A percentile compares a stretch with the other conserved stretches of the same genome.
phyloP scores from a whole-genome alignment of 2,797 vertebrate species.

The Enteromius anoplus region DNA sequence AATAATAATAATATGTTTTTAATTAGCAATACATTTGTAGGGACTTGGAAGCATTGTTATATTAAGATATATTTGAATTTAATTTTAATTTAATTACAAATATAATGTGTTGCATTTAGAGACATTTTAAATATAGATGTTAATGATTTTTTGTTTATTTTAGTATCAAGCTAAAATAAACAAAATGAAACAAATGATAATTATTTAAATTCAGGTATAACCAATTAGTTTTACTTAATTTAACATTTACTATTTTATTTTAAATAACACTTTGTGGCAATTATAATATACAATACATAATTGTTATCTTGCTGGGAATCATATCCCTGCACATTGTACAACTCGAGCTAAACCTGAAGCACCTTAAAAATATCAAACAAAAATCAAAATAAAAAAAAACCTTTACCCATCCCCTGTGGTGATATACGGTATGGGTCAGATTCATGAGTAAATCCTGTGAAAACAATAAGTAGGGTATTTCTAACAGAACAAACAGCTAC shows the following conservation, averaged over 20 bases:
- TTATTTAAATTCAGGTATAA: background rate
- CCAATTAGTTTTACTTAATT: background rate
- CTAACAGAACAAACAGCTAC: conserved; percentile 7
- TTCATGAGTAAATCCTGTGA: background rate
- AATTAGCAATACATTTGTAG: background rate
- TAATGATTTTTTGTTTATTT: background rate
- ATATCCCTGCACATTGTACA: background rate
- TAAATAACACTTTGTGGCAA: background rate
- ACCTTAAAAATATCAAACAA: background rate
- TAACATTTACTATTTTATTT: background rate
- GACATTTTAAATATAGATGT: too few species aligned
- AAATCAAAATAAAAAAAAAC: background rate
- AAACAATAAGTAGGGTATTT: conserved; percentile 12
- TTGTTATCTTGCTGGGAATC: background rate
- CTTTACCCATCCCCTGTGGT: background rate
- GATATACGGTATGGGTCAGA: background rate
- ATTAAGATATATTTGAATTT: background rate
- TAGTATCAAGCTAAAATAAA: background rate
- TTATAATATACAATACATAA: background rate
- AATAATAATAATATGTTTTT: background rate
- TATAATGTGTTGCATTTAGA: too few species aligned
- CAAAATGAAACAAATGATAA: too few species aligned
- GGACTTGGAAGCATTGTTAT: background rate
- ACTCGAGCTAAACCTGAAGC: background rate
- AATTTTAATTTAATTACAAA: too few species aligned